A percentile compares a stretch with the other conserved stretches of the same genome.
Conservation (phyloP, 2,113 vertebrate genomes). For the Lepus americanus region DNA sequence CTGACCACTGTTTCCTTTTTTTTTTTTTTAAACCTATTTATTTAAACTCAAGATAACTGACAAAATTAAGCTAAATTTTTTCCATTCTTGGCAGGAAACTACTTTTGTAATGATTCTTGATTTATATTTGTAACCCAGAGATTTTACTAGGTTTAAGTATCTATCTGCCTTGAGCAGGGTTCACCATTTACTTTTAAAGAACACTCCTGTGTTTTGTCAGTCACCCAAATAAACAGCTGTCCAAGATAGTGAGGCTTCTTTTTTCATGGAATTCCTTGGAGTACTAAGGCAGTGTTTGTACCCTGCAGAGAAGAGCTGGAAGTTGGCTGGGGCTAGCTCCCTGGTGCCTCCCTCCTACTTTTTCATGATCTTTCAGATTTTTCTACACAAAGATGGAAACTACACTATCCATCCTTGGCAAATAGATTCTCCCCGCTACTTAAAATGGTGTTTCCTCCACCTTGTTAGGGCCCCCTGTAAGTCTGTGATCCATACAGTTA, state of each 20-base stretch:
- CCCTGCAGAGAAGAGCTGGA: conserved; percentile 20
- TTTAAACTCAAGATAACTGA: too few species aligned
- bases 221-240: conserved; percentile 67
- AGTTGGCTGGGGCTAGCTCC: neutral
- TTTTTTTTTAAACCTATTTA: too few species aligned
- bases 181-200: neutral
- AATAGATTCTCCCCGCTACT: neutral
- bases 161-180: too few species aligned
- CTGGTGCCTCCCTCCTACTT: neutral
- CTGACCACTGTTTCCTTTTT: too few species aligned
- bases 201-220: conserved; percentile 64
- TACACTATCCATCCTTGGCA: conserved; percentile 5
- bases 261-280: neutral
- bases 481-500: neutral
- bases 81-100: too few species aligned
- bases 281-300: neutral
- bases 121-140: too few species aligned
- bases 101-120: too few species aligned
- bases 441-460: neutral
- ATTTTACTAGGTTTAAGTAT: too few species aligned
- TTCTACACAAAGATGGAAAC: neutral
- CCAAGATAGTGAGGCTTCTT: neutral
- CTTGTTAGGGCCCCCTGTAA: neutral
- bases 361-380: conserved; percentile 36
- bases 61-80: too few species aligned